Conservation (phyloP, 1,140 invertebrate genomes). For the Zaprionus inermis region DNA sequence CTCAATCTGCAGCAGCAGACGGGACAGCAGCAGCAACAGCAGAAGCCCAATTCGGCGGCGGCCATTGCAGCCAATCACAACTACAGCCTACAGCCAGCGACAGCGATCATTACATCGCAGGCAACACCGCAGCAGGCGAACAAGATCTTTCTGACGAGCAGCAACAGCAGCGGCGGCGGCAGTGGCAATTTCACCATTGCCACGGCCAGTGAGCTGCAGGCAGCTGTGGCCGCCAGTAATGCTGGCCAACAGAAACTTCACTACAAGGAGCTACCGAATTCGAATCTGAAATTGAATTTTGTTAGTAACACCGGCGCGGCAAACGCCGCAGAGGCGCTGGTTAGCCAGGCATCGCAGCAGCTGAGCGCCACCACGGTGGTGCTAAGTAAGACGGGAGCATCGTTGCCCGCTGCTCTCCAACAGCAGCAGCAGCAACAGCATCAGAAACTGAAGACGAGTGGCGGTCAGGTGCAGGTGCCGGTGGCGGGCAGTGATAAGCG, state of each 20-base stretch:
- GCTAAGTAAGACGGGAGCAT: conserved; percentile 61
- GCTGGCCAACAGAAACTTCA: conserved; percentile 62
- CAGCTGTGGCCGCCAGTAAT: conserved; percentile 55
- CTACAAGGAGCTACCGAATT: conserved; percentile 76
- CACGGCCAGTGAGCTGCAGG: conserved; percentile 70
- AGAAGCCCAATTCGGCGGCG: conserved; percentile 73
- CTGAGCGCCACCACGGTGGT: conserved; percentile 68
- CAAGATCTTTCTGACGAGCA: conserved; percentile 80
- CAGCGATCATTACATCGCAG: conserved; percentile 77
- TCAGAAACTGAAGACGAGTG: conserved; percentile 68
- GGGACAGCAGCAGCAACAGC: conserved; percentile 61
- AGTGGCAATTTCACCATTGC: conserved; percentile 75
- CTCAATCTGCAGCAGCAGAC: conserved; percentile 65
- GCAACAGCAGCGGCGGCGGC: conserved; percentile 62
- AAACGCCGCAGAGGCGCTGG: conserved; percentile 24
- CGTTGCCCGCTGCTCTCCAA: conserved; percentile 46
- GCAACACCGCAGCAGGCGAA: conserved; percentile 66
- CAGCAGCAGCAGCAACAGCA: conserved; percentile 58
- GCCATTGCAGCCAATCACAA: conserved; percentile 81
- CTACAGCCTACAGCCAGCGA: conserved; percentile 77
- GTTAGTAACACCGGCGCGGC: conserved; percentile 49
- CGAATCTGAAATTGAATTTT: conserved; percentile 82
- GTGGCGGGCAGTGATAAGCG: conserved; percentile 64
- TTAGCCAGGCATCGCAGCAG: conserved; percentile 53
- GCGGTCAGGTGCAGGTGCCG: conserved; percentile 43